Conservation (phyloP, 2,113 vertebrate genomes). For the Gambusia affinis region DNA sequence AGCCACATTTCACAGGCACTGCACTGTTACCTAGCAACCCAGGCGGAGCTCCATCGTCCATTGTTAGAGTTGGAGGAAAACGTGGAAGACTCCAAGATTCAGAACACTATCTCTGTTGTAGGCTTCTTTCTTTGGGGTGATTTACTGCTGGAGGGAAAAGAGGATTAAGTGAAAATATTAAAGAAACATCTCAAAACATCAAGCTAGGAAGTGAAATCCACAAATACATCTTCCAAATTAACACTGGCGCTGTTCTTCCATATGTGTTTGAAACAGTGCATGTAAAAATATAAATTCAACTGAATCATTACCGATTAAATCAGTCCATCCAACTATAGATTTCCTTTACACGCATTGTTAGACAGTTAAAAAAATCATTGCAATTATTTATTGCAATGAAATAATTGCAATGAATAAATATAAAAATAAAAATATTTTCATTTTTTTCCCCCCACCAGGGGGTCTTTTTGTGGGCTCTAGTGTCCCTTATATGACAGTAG, state of each 20-base stretch:
- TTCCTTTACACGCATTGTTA: not conserved
- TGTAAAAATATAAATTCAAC: not conserved
- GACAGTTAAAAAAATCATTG: not conserved
- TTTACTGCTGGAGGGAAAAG: not conserved
- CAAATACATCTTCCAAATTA: too few species aligned
- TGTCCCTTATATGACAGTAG: too few species aligned
- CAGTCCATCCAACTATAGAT: not conserved
- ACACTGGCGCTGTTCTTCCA: not conserved
- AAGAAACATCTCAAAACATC: too few species aligned
- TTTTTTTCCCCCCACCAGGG: too few species aligned
- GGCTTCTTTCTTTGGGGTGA: not conserved
- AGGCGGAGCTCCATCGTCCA: too few species aligned
- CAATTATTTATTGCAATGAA: too few species aligned
- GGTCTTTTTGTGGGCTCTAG: too few species aligned
- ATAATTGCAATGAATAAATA: too few species aligned
- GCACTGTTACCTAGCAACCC: too few species aligned
- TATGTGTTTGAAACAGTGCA: not conserved
- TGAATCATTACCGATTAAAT: not conserved
- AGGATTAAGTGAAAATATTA: not conserved
- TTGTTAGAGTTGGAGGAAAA: not conserved
- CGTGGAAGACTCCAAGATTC: not conserved
- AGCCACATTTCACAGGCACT: too few species aligned
- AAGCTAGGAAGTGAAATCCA: too few species aligned
- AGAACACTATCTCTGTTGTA: not conserved
- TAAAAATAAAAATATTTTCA: too few species aligned